Evolutionary conservation across 2,888 invertebrate species (phyloP).

Genomic region (Heteropelma amictum): DNA sequence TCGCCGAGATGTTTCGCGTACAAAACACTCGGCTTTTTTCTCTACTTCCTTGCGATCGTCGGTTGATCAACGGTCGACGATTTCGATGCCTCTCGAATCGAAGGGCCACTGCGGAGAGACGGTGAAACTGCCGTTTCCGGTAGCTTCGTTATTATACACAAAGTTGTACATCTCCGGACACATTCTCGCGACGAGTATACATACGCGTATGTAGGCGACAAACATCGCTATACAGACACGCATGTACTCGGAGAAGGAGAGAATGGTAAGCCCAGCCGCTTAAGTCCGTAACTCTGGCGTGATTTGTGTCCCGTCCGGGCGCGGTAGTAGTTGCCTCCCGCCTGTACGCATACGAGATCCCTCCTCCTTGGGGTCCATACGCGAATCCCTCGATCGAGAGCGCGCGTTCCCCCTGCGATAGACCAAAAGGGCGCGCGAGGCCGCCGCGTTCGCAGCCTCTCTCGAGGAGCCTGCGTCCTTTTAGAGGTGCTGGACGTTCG

Average conservation of each 20-base stretch:
- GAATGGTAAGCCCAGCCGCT: slow-evolving; percentile 69
- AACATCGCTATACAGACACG: neutral
- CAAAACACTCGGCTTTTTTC: too few relatives aligned
- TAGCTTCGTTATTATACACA: too few relatives aligned
- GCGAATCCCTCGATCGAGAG: slow-evolving; percentile 4
- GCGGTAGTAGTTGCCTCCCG: slow-evolving; percentile 48
- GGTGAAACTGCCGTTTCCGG: too few relatives aligned
- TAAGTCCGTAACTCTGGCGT: slow-evolving; percentile 76
- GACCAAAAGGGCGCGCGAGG: neutral
- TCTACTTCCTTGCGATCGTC: too few relatives aligned
- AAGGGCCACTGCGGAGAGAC: too few relatives aligned
- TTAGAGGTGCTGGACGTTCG: neutral
- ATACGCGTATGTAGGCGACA: neutral
- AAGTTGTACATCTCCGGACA: too few relatives aligned
- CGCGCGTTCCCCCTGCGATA: too few relatives aligned
- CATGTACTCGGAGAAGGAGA: slow-evolving; percentile 14
- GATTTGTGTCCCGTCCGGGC: slow-evolving; percentile 72
- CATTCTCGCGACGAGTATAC: too few relatives aligned
- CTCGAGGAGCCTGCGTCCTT: neutral
- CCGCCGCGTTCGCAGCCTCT: neutral
- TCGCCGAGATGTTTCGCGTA: too few relatives aligned
- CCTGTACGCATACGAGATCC: too few relatives aligned
- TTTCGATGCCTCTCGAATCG: too few relatives aligned
- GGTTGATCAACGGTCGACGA: too few relatives aligned
- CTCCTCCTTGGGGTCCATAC: neutral